These are phyloP conservation scores for Frankliniella fusca DNA, from an alignment of 2,888 invertebrate genomes.

Conservation along the genomic window DNA sequence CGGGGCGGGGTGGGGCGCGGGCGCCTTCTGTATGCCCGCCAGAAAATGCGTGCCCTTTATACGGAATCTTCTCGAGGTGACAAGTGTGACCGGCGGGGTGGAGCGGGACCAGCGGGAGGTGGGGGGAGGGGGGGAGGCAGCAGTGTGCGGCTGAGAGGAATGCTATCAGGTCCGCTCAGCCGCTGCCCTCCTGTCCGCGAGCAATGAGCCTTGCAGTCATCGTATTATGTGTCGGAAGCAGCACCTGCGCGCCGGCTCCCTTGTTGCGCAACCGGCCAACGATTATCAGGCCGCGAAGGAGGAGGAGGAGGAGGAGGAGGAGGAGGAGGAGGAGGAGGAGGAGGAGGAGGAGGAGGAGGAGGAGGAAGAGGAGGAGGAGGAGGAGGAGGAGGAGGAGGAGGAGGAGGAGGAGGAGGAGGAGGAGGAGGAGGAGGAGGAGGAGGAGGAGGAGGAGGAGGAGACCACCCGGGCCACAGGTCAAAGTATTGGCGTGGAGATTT, in stretches of 20 bases:
- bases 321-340: too few relatives aligned
- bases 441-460: too few relatives aligned
- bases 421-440: too few relatives aligned
- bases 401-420: too few relatives aligned
- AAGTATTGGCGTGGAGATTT: too few relatives aligned
- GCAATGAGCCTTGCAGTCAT: background rate
- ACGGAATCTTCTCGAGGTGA: constrained; percentile 5
- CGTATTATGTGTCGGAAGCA: background rate
- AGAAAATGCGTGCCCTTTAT: constrained; percentile 16
- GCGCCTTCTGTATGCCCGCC: background rate
- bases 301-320: too few relatives aligned
- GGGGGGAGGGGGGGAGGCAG: background rate
- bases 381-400: too few relatives aligned
- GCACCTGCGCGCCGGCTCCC: background rate
- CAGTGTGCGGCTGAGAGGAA: background rate
- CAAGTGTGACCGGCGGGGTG: background rate
- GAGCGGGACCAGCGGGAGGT: background rate
- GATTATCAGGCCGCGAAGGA: too few relatives aligned
- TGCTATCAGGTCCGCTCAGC: background rate
- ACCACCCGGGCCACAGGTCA: too few relatives aligned
- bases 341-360: too few relatives aligned
- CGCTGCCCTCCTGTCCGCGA: background rate
- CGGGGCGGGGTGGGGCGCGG: background rate
- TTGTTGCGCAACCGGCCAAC: too few relatives aligned
- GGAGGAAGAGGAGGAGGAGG: too few relatives aligned